Conservation (phyloP, 2,888 invertebrate species). For the Prosopocoilus inquinatus region DNA sequence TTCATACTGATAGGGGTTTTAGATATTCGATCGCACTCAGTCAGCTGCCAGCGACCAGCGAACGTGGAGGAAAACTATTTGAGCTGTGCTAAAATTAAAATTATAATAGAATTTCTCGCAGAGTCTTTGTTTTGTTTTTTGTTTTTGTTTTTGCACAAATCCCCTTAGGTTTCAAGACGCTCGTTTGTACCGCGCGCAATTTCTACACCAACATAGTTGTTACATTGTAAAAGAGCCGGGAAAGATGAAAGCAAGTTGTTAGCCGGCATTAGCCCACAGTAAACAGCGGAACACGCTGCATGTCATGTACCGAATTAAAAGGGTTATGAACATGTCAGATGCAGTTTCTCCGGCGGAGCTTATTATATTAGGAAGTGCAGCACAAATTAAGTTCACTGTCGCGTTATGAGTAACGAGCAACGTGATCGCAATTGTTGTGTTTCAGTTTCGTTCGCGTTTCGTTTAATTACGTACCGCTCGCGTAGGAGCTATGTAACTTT, state of each 20-base stretch:
- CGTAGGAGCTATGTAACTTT: too few relatives aligned
- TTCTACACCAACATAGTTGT: not conserved
- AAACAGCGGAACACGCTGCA: not conserved
- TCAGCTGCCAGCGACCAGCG: too few relatives aligned
- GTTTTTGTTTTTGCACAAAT: too few relatives aligned
- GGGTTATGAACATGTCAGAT: slow-evolving; percentile 17
- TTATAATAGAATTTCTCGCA: too few relatives aligned
- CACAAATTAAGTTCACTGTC: slow-evolving; percentile 18
- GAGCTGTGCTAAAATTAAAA: too few relatives aligned
- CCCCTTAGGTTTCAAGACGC: too few relatives aligned
- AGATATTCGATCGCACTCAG: too few relatives aligned
- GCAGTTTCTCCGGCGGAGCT: slow-evolving; percentile 15
- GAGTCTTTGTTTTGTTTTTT: too few relatives aligned
- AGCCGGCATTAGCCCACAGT: not conserved
- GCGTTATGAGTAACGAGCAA: slow-evolving; percentile 16
- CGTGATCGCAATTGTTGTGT: slow-evolving; percentile 17
- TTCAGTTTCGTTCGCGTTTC: not conserved
- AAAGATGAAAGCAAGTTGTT: not conserved
- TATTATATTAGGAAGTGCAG: slow-evolving; percentile 18
- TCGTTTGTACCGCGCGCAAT: too few relatives aligned
- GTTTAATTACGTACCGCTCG: not conserved
- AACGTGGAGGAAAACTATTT: too few relatives aligned
- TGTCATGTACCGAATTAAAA: slow-evolving; percentile 13
- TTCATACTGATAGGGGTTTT: too few relatives aligned
- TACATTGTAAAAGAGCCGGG: not conserved